These are phyloP conservation scores for Condylura cristata DNA, from an alignment of 2,113 vertebrate species.

Conservation along the genomic window DNA sequence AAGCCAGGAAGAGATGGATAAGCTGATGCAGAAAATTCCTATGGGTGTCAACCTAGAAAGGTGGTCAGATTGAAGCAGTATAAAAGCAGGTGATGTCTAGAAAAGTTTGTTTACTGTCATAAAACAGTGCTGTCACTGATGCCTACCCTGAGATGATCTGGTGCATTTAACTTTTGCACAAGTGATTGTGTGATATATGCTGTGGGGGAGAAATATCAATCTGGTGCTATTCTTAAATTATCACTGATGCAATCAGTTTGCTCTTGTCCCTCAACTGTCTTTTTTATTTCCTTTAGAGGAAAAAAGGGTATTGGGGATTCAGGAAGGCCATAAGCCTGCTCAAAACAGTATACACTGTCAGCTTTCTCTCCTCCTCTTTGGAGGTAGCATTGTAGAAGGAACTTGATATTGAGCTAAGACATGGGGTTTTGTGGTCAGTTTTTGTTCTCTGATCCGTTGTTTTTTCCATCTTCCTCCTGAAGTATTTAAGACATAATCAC, in stretches of 20 bases:
- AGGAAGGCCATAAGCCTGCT: not conserved
- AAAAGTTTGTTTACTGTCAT: not conserved
- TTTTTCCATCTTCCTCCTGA: conserved; percentile 48
- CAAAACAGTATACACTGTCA: not conserved
- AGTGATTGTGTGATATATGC: not conserved
- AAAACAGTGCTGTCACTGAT: not conserved
- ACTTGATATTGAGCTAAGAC: conserved; percentile 46
- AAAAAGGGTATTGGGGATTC: not conserved
- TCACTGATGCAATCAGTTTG: not conserved
- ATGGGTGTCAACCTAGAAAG: not conserved
- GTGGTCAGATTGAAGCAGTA: not conserved
- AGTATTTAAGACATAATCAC: not conserved
- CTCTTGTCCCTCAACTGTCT: not conserved
- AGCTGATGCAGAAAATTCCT: not conserved
- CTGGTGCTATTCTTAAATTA: not conserved
- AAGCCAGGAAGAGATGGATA: not conserved
- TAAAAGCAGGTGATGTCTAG: not conserved
- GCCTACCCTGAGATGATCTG: not conserved
- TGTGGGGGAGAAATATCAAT: not conserved
- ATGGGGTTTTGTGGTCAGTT: conserved; percentile 42
- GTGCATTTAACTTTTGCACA: not conserved
- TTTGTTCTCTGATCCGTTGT: conserved; percentile 51
- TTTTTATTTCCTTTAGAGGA: not conserved
- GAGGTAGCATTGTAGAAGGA: not conserved
- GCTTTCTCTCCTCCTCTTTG: not conserved